Percentiles rank a stretch among this genome's conserved stretches.
Conservation (phyloP, 1,140 invertebrate genomes). For the Bombus consobrinus region DNA sequence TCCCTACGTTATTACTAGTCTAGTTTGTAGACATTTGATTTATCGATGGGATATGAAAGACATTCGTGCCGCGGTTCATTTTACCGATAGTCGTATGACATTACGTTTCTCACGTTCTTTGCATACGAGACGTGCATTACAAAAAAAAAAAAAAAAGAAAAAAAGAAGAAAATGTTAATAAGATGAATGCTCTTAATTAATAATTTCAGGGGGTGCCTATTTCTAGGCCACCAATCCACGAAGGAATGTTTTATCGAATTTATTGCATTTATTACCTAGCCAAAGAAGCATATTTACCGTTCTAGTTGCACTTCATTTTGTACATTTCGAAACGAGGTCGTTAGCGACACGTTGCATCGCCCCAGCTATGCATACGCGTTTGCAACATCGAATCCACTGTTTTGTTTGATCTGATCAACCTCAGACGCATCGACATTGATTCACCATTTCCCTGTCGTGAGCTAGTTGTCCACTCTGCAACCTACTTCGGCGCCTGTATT, state of each 20-base stretch:
- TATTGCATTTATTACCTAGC: neutral
- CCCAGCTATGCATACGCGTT: neutral
- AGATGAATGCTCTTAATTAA: neutral
- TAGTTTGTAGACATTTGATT: too few relatives aligned
- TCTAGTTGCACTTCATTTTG: neutral
- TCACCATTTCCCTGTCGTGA: neutral
- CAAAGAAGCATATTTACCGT: neutral
- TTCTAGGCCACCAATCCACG: too few relatives aligned
- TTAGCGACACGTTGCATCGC: neutral
- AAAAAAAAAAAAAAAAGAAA: neutral
- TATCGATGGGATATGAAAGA: neutral
- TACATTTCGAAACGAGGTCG: neutral
- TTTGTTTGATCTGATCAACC: neutral
- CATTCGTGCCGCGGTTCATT: too few relatives aligned
- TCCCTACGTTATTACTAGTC: too few relatives aligned
- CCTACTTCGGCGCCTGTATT: constrained; percentile 40
- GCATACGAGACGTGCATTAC: neutral
- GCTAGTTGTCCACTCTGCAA: neutral
- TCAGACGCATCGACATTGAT: neutral
- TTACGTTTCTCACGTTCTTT: neutral
- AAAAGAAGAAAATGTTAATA: neutral
- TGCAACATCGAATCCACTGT: too few relatives aligned
- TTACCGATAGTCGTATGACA: neutral
- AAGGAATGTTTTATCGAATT: neutral
- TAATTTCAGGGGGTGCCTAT: neutral